Percentiles rank a stretch among this genome's conserved stretches.
Conservation (phyloP, 2,113 vertebrate genomes). For the Crotalus helleri region DNA sequence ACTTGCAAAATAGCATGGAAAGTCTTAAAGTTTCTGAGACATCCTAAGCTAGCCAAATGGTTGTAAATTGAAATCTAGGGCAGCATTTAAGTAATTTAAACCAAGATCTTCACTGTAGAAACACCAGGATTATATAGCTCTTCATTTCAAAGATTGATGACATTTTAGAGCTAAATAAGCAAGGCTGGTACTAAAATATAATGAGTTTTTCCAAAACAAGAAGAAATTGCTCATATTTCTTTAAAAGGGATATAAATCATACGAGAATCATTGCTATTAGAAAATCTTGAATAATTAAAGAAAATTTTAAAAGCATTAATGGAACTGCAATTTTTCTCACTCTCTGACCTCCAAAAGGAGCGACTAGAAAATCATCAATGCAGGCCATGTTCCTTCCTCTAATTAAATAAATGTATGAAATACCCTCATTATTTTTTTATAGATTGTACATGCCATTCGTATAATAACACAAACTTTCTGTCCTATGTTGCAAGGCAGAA, state of each 20-base stretch:
- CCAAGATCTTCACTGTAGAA: neutral
- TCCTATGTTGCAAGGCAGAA: neutral
- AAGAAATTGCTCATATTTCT: neutral
- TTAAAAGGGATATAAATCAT: neutral
- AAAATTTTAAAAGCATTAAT: neutral
- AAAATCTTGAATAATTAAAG: neutral
- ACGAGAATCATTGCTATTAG: neutral
- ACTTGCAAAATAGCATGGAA: neutral
- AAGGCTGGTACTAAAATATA: neutral
- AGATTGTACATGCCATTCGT: neutral
- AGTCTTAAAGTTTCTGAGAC: neutral
- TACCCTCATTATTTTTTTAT: neutral
- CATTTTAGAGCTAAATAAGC: neutral
- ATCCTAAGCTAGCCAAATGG: neutral
- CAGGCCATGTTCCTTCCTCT: neutral
- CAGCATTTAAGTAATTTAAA: neutral
- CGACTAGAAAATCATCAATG: neutral
- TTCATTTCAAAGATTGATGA: neutral
- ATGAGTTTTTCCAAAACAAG: neutral
- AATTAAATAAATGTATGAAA: neutral
- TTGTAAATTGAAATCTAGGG: neutral
- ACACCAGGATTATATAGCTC: neutral
- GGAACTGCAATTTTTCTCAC: neutral
- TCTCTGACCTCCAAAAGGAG: neutral
- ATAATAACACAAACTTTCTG: neutral